Base-by-base conservation (phyloP, 2,113 vertebrate genomes). In the Desmodus rotundus region DNA sequence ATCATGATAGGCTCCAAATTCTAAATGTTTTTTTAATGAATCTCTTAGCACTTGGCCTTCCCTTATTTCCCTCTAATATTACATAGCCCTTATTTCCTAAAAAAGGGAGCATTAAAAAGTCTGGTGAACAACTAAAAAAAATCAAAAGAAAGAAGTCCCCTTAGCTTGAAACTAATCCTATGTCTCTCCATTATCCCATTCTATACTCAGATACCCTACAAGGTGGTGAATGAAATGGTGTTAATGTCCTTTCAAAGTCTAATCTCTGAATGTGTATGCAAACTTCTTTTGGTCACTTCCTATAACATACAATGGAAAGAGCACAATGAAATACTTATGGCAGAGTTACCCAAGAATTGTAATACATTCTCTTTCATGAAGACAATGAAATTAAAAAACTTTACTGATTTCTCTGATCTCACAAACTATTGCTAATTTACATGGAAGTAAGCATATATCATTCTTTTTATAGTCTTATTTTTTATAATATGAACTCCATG, bases 371-470 rank as follows among this genome's bases (percentile, higher is more conserved):
- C 17, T 47, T 65, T 78, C n/a, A 78, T 61, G 28, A 73, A 88
- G 15, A 89, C 63, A 83, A 91, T 61, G 15, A 85, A 90, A 86
- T 85, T 90, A 43, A 74, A 88, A 85, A 86, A 52, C 50, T 78
- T 58, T 38, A 87, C 43, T 61, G 20, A 74, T 87, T 83, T 87
- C 43, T 91, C 82, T 91, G 41, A 80, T 52, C 5, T n/a, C 87
- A 90, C 20, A 52, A 36, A 78, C 15, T 36, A 68, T 22, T 89
- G 78, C n/a, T 89, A 89, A 72, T 80, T 87, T 87, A 70, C 74
- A 61, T 10, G 33, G 43, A 82, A 52, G 52, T 52, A 56, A 87
- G 52, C 31, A 80, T 63, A 10, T 93, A 93, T 52, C 26, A 65
- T 54, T 68, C 7, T 70, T 72, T 88, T 76, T 84, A 67, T 58